These are phyloP conservation scores for Rutilus rutilus DNA, from an alignment of 2,113 vertebrate genomes.

Conservation along the genomic window DNA sequence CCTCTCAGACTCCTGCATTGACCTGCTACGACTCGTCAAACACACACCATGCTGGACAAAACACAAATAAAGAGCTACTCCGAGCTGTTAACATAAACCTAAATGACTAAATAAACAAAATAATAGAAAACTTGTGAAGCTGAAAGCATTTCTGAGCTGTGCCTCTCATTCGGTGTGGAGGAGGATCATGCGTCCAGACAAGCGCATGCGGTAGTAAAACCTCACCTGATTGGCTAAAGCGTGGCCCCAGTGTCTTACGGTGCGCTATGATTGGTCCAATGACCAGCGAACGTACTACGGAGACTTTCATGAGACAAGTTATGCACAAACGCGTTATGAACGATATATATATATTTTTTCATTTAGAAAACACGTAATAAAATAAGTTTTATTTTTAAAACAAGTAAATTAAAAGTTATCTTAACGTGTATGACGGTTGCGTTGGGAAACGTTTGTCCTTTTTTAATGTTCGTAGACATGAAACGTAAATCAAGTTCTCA, in stretches of 20 bases:
- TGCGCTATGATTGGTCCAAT: conserved; percentile 22
- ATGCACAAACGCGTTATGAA: not conserved
- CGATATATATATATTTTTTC: too few relatives aligned
- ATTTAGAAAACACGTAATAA: not conserved
- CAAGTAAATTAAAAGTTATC: not conserved
- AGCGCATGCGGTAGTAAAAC: not conserved
- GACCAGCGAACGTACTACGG: conserved; percentile 4
- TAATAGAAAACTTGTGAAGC: not conserved
- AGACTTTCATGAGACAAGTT: not conserved
- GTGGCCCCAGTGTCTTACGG: too few relatives aligned
- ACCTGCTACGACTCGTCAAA: not conserved
- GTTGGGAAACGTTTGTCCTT: not conserved
- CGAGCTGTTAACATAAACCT: not conserved
- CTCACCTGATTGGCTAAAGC: conserved; percentile 21
- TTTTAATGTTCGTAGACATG: not conserved
- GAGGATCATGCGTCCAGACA: not conserved
- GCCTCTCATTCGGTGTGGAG: not conserved
- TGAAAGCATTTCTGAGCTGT: not conserved
- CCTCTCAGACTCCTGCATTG: not conserved
- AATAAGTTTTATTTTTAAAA: too few relatives aligned
- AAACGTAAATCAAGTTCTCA: not conserved
- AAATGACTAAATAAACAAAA: not conserved
- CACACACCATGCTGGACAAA: not conserved
- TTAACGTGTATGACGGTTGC: not conserved
- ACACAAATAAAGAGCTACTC: not conserved